A percentile compares a stretch with the other conserved stretches of the same genome.
These are phyloP conservation scores for Brenthis daphne DNA, from an alignment of 2,888 invertebrate species.

Conservation along the genomic window DNA sequence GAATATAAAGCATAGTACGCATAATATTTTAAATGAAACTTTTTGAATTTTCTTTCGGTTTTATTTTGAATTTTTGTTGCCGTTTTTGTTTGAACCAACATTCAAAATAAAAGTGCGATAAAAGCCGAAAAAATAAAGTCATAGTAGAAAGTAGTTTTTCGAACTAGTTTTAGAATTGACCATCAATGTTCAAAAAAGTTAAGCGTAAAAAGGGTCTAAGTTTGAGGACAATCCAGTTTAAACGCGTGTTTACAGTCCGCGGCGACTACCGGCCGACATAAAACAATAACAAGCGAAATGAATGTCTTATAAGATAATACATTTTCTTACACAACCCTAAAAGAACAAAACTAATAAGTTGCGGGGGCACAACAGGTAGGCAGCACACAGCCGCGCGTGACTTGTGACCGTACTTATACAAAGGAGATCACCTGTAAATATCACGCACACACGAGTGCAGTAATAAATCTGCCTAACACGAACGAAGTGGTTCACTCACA, in stretches of 20 bases:
- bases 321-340: constrained; percentile 66
- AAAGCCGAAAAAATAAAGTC: too few species aligned
- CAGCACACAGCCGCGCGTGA: constrained; percentile 65
- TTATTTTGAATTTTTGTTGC: too few species aligned
- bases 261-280: constrained; percentile 47
- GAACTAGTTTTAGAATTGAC: background rate
- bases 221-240: constrained; percentile 35
- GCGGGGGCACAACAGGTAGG: constrained; percentile 77
- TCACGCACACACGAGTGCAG: constrained; percentile 54
- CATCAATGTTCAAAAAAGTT: background rate
- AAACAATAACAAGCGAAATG: constrained; percentile 54
- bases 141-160: too few species aligned
- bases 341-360: constrained; percentile 68
- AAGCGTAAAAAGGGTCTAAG: constrained; percentile 5
- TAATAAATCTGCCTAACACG: constrained; percentile 74
- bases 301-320: constrained; percentile 58
- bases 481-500: constrained; percentile 72
- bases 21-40: too few species aligned
- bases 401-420: constrained; percentile 74
- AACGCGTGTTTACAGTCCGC: constrained; percentile 46
- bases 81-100: too few species aligned
- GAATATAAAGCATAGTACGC: too few species aligned
- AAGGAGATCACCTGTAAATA: constrained; percentile 65
- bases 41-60: too few species aligned
- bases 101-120: too few species aligned